A percentile compares a stretch with the other conserved stretches of the same genome.
Evolutionary conservation across 2,797 vertebrate species (phyloP).

Genomic region (Sebastes variabilis): DNA sequence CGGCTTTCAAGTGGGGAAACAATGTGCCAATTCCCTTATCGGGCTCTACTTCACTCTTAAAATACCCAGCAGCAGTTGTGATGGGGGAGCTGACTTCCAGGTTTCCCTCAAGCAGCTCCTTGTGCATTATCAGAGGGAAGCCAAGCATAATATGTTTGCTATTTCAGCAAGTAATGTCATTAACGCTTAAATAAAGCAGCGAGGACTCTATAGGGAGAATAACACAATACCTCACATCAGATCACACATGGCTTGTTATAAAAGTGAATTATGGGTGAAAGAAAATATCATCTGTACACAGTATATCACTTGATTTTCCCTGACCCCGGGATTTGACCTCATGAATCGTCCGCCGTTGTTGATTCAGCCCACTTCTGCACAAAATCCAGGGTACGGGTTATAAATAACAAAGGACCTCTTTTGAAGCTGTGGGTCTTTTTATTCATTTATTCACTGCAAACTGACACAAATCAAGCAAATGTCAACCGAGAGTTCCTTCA

Average conservation of each 20-base stretch:
- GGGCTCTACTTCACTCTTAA: slow-evolving; percentile 50
- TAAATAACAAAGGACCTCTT: neutral
- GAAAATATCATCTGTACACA: neutral
- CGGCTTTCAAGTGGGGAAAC: slow-evolving; percentile 60
- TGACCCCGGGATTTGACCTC: neutral
- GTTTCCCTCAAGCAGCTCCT: slow-evolving; percentile 33
- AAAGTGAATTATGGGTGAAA: neutral
- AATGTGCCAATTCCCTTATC: slow-evolving; percentile 64
- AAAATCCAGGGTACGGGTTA: neutral
- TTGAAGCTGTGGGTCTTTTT: neutral
- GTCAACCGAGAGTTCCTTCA: neutral
- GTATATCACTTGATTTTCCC: neutral
- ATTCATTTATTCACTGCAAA: neutral
- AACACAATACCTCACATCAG: neutral
- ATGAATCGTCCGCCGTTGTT: neutral
- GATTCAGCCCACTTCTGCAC: neutral
- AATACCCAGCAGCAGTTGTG: slow-evolving; percentile 60
- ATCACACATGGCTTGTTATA: neutral
- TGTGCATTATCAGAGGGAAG: slow-evolving; percentile 2
- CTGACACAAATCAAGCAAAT: neutral
- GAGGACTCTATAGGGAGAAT: neutral
- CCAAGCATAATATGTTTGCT: slow-evolving; percentile 4
- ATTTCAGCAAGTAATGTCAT: slow-evolving; percentile 11
- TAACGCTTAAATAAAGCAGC: slow-evolving; percentile 1
- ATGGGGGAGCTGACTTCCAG: slow-evolving; percentile 44